Conservation (phyloP, 2,888 invertebrate species). For the Trichacis sp. region DNA sequence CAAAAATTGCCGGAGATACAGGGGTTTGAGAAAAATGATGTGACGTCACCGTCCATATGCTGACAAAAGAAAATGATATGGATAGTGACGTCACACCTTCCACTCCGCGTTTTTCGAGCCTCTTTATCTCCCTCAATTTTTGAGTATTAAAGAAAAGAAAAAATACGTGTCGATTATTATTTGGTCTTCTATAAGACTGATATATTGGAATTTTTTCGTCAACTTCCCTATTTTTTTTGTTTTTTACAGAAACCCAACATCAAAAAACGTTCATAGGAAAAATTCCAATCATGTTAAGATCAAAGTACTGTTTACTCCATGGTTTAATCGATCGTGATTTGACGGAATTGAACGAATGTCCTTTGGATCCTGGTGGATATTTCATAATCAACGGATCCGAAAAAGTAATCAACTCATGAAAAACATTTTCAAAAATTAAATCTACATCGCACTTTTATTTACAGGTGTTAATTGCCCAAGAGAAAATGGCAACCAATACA, state of each 20-base stretch:
- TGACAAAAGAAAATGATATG: no score
- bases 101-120: no score
- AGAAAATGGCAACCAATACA: conserved; percentile 99
- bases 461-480: conserved; percentile 94
- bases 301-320: conserved; percentile 95
- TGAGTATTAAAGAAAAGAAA: no score
- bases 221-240: neutral
- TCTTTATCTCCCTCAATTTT: no score
- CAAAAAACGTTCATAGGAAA: conserved; percentile 81
- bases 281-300: conserved; percentile 99
- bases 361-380: conserved; percentile 98
- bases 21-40: no score
- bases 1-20: no score
- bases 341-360: conserved; percentile 99
- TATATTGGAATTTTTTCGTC: neutral
- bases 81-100: no score
- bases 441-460: no score
- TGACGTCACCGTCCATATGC: no score
- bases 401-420: conserved; percentile 78
- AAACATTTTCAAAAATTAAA: no score
- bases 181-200: no score
- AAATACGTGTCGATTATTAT: no score
- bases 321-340: conserved; percentile 98
- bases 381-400: conserved; percentile 99
- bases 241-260: conserved; percentile 71